Percentiles rank a stretch among this genome's conserved stretches.
Evolutionary conservation across 2,113 vertebrate genomes (phyloP).

Genomic region (Dipodomys ordii): DNA sequence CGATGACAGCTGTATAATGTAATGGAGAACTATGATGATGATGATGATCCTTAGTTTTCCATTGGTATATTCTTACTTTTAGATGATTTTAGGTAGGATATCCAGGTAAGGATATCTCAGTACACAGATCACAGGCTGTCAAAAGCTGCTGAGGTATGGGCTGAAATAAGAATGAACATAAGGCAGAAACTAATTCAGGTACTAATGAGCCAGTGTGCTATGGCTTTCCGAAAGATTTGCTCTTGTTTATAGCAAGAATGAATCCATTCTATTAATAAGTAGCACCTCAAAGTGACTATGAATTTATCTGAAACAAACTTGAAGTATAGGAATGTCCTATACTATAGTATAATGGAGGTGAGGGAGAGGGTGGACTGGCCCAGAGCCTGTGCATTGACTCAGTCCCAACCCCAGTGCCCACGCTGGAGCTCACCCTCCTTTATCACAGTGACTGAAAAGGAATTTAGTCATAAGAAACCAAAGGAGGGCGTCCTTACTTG

Average conservation of each 20-base stretch:
- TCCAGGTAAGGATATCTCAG: neutral
- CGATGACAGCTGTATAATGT: too few species aligned
- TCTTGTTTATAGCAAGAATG: neutral
- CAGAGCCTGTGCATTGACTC: neutral
- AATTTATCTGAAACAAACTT: neutral
- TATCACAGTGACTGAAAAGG: neutral
- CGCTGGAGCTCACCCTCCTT: neutral
- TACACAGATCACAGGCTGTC: neutral
- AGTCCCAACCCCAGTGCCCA: neutral
- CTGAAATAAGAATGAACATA: neutral
- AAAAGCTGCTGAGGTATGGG: conserved; percentile 4
- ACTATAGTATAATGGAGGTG: too few species aligned
- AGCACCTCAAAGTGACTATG: neutral
- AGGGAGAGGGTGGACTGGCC: neutral
- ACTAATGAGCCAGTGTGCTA: neutral
- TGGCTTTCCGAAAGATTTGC: neutral
- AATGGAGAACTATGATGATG: too few species aligned
- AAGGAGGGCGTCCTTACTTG: neutral
- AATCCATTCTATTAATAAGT: neutral
- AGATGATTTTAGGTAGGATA: neutral
- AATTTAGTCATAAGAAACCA: neutral
- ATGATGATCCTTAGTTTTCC: neutral
- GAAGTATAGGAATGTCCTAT: neutral
- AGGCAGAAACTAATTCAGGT: conserved; percentile 4
- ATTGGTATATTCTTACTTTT: neutral